These are phyloP conservation scores for Mnemiopsis leidyi DNA, from an alignment of 37 sponge, comb jelly and placozoan genomes.

Conservation along the genomic window DNA sequence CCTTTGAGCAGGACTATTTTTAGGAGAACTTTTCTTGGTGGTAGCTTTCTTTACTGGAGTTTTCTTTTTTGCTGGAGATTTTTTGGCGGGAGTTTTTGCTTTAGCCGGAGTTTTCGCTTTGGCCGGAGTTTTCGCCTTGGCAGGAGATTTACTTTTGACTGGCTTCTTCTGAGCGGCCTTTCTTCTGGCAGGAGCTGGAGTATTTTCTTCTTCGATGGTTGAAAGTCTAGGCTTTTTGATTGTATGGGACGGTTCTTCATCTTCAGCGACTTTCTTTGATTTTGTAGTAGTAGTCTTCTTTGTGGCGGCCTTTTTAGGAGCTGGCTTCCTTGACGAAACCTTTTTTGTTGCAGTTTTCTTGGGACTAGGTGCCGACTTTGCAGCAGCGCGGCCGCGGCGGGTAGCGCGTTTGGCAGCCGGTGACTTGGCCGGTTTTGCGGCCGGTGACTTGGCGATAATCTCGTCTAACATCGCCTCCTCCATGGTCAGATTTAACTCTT, in stretches of 20 bases:
- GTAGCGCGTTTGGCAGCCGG: background rate
- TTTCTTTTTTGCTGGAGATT: background rate
- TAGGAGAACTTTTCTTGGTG: background rate
- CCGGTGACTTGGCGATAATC: constrained; percentile 8
- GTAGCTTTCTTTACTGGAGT: background rate
- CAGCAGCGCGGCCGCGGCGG: background rate
- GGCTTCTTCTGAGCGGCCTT: background rate
- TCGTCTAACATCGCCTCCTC: background rate
- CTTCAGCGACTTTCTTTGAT: constrained; percentile 1
- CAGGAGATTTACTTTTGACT: background rate
- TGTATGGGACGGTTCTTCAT: background rate
- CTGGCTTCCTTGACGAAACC: background rate
- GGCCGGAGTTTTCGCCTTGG: background rate
- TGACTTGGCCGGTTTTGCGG: background rate
- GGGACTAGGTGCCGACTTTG: background rate
- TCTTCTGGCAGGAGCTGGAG: background rate
- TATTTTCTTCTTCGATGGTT: background rate
- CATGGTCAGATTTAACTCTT: constrained; percentile 28
- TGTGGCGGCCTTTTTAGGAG: background rate
- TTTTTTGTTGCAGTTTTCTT: background rate
- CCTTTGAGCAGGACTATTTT: background rate
- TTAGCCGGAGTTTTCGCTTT: background rate
- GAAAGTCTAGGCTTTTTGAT: constrained; percentile 19
- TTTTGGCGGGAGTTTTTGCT: background rate
- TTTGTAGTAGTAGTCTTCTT: background rate